Evolutionary conservation across 2,888 invertebrate species (phyloP).

Genomic region (Melanargia galathea): DNA sequence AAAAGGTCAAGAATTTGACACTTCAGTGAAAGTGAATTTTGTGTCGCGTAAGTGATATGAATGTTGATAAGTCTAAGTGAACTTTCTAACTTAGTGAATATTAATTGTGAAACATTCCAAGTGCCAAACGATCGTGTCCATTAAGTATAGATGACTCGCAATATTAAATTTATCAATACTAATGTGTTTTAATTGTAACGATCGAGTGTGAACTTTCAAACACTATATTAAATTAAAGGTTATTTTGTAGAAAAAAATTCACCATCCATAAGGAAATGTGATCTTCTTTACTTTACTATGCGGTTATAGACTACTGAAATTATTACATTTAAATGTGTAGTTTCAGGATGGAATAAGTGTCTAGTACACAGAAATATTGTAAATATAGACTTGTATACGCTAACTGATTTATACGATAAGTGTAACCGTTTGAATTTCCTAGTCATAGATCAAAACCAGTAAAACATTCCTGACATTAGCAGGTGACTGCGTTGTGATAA

Average conservation of each 20-base stretch:
- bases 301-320: neutral
- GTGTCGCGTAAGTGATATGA: constrained; percentile 13
- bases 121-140: constrained; percentile 73
- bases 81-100: constrained; percentile 27
- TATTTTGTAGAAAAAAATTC: neutral
- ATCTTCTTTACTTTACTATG: neutral
- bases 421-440: constrained; percentile 35
- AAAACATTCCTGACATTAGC: constrained; percentile 40
- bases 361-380: constrained; percentile 45
- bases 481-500: constrained; percentile 45
- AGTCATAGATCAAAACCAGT: constrained; percentile 27
- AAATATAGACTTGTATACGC: constrained; percentile 72
- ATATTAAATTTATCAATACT: constrained; percentile 54
- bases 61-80: constrained; percentile 15
- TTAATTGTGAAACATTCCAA: constrained; percentile 48
- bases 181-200: constrained; percentile 55
- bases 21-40: constrained; percentile 15
- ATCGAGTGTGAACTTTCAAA: constrained; percentile 34
- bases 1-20: neutral
- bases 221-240: neutral
- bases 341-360: constrained; percentile 46
- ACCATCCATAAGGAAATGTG: neutral
- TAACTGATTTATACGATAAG: constrained; percentile 40
- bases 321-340: neutral
- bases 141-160: constrained; percentile 59